Conservation (phyloP, 2,797 vertebrate species). For the Rhadinocentrus ornatus region DNA sequence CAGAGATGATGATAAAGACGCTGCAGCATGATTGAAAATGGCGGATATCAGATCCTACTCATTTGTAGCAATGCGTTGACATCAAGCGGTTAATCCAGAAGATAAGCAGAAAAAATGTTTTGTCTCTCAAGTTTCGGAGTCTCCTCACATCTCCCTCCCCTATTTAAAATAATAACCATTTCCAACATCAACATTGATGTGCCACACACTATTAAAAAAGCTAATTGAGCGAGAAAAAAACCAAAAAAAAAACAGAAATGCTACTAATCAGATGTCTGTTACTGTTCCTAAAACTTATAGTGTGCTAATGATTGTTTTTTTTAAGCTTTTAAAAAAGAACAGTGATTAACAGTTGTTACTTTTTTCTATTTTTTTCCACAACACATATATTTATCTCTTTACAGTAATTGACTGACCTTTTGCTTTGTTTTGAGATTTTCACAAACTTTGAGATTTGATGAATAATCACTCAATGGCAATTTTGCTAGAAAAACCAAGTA, state of each 20-base stretch:
- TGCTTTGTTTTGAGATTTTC: neutral
- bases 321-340: neutral
- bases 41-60: constrained; percentile 57
- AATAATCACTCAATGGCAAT: neutral
- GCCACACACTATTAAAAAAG: neutral
- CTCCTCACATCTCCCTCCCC: constrained; percentile 11
- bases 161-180: constrained; percentile 27
- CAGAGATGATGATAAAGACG: constrained; percentile 54
- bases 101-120: constrained; percentile 48
- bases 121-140: constrained; percentile 44
- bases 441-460: neutral
- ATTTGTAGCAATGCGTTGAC: constrained; percentile 68
- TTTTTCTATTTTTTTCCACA: neutral
- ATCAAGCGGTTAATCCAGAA: constrained; percentile 57
- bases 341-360: neutral
- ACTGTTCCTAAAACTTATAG: constrained; percentile 1
- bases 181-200: constrained; percentile 12
- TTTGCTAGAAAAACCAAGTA: neutral
- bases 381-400: too few relatives aligned
- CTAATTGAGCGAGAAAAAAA: too few relatives aligned
- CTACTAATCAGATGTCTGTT: too few relatives aligned
- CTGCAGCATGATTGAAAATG: constrained; percentile 56
- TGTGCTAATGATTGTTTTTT: neutral
- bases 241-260: too few relatives aligned
- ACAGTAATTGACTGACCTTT: too few relatives aligned